These are phyloP conservation scores for Ailurus styani DNA, from an alignment of 2,113 vertebrate genomes.

Conservation along the genomic window DNA sequence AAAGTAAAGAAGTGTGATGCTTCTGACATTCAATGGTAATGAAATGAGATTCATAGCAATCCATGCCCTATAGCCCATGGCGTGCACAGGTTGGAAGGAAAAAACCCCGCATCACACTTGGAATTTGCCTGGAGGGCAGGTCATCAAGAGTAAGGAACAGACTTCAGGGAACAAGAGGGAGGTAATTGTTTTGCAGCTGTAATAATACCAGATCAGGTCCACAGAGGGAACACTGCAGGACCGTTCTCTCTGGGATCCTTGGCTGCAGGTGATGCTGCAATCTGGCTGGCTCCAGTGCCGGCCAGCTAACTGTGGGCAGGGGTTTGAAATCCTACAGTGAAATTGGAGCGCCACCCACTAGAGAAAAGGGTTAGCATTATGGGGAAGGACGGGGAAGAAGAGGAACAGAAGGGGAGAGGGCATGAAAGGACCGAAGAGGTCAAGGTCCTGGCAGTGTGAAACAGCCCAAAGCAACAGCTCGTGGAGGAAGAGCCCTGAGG, in stretches of 20 bases:
- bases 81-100: background rate
- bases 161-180: background rate
- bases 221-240: background rate
- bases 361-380: background rate
- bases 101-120: background rate
- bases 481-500: background rate
- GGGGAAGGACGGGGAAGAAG: background rate
- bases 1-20: background rate
- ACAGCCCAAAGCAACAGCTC: background rate
- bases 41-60: background rate
- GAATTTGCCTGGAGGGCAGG: background rate
- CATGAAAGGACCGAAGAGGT: background rate
- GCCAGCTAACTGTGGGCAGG: too few relatives aligned
- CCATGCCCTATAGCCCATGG: fast-evolving
- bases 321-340: background rate
- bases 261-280: too few relatives aligned
- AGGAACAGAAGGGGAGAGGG: background rate
- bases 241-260: fast-evolving
- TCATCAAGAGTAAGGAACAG: background rate
- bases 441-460: background rate
- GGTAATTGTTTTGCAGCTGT: background rate
- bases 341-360: background rate
- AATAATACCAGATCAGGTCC: fast-evolving
- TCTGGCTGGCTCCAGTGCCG: too few relatives aligned
- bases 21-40: background rate